Conservation (phyloP, 2,888 invertebrate genomes). For the Ischnus inquisitorius region DNA sequence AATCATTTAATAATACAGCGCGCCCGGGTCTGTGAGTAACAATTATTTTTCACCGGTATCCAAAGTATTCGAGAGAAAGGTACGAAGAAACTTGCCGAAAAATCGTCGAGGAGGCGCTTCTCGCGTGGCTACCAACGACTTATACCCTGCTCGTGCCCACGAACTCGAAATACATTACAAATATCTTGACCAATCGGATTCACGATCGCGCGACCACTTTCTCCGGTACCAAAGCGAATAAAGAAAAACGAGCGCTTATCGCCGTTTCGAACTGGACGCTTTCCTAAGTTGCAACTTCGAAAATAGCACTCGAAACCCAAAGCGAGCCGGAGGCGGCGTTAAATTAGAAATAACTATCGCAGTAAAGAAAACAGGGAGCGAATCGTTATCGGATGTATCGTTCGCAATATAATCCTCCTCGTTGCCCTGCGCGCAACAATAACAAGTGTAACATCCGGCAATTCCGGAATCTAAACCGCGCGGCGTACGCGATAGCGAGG, state of each 20-base stretch:
- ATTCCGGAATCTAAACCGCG: conserved; percentile 14
- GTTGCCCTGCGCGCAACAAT: background rate
- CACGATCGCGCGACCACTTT: conserved; percentile 57
- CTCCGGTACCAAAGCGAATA: conserved; percentile 45
- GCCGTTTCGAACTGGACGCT: conserved; percentile 39
- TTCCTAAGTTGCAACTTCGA: background rate
- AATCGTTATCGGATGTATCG: too few species aligned
- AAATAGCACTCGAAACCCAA: background rate
- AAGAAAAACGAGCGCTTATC: conserved; percentile 62
- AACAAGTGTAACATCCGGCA: conserved; percentile 33
- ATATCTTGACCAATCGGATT: conserved; percentile 60
- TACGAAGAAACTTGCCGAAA: conserved; percentile 56
- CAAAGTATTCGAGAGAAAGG: conserved; percentile 59
- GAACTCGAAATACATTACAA: conserved; percentile 63
- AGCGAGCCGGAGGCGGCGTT: background rate
- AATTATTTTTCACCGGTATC: conserved; percentile 52
- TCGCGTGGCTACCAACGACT: too few species aligned
- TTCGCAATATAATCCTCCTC: background rate
- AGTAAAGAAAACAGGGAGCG: background rate
- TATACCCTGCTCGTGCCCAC: background rate
- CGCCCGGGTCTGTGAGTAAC: conserved; percentile 20
- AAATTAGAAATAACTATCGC: too few species aligned
- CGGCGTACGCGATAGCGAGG: background rate
- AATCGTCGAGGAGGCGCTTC: conserved; percentile 43
- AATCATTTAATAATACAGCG: conserved; percentile 61